phyloP scores from a whole-genome alignment of 1,140 invertebrate species.

The Calycopis cecrops region DNA sequence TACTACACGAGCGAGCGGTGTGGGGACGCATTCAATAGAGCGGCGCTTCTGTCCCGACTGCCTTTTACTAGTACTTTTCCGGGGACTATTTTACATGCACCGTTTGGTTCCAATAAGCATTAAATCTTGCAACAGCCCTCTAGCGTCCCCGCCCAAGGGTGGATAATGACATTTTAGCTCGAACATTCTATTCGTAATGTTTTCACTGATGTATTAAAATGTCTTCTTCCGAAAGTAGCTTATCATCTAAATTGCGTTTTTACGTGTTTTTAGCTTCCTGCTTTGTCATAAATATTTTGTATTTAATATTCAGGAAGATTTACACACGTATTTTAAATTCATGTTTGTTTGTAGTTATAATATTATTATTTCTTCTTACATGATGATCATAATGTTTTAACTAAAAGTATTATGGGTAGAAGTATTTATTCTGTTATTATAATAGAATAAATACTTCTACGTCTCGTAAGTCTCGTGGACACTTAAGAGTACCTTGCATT shows the following conservation, averaged over 20 bases:
- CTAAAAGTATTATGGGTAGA: too few relatives aligned
- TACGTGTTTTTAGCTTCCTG: too few relatives aligned
- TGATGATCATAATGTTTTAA: too few relatives aligned
- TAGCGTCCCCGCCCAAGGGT: constrained; percentile 11
- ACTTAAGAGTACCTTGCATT: not conserved
- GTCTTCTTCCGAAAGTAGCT: constrained; percentile 2
- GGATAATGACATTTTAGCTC: constrained; percentile 20
- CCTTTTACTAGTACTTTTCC: constrained; percentile 14
- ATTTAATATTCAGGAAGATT: too few relatives aligned
- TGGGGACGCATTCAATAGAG: constrained; percentile 7
- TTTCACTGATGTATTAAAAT: constrained; percentile 17
- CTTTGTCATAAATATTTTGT: too few relatives aligned
- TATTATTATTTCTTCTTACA: too few relatives aligned
- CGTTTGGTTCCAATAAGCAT: constrained; percentile 19
- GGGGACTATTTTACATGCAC: constrained; percentile 14
- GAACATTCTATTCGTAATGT: constrained; percentile 18
- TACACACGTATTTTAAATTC: too few relatives aligned
- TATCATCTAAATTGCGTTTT: not conserved
- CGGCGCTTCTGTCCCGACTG: constrained; percentile 8
- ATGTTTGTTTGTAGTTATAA: too few relatives aligned
- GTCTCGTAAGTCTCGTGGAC: too few relatives aligned
- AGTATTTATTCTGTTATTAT: too few relatives aligned
- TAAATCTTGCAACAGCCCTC: constrained; percentile 17
- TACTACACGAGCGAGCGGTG: constrained; percentile 1
- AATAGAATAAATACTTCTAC: too few relatives aligned